phyloP scores from a whole-genome alignment of 2,797 vertebrate species.

The Petrocephalus schoutedeni region DNA sequence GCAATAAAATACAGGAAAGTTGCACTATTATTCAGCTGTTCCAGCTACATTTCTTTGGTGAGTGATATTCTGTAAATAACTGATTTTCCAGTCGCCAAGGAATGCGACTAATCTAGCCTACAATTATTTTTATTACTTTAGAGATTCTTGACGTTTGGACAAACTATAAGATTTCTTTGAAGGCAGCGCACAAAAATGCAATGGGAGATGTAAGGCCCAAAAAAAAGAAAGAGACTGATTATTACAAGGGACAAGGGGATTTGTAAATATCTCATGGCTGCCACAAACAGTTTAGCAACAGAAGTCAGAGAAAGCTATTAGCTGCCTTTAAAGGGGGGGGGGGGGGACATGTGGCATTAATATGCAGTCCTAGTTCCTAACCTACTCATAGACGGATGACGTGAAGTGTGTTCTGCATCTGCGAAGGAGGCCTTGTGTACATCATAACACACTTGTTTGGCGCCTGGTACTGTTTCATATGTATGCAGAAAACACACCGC shows the following conservation, averaged over 20 bases:
- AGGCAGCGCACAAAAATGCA: slow-evolving; percentile 31
- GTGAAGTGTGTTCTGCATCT: slow-evolving; percentile 82
- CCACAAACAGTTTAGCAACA: slow-evolving; percentile 80
- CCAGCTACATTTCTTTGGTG: neutral
- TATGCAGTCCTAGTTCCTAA: slow-evolving; percentile 83
- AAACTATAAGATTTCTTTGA: slow-evolving; percentile 47
- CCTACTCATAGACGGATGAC: slow-evolving; percentile 99
- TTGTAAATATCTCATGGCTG: slow-evolving; percentile 84
- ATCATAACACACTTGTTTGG: slow-evolving; percentile 70
- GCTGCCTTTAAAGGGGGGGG: neutral
- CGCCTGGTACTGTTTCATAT: slow-evolving; percentile 68
- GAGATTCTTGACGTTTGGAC: slow-evolving; percentile 33
- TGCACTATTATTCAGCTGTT: neutral
- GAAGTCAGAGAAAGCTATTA: slow-evolving; percentile 78
- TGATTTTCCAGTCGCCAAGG: neutral
- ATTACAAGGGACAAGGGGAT: slow-evolving; percentile 72
- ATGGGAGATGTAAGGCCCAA: slow-evolving; percentile 51
- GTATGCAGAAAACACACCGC: slow-evolving; percentile 52
- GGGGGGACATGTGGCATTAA: slow-evolving; percentile 88
- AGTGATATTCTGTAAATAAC: neutral
- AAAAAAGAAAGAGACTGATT: slow-evolving; percentile 53
- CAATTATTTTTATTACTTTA: neutral
- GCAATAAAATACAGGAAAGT: neutral
- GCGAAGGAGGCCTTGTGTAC: slow-evolving; percentile 88
- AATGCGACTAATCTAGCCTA: neutral